Base-by-base conservation (phyloP, 2,888 invertebrate species). In the Eupithecia dodoneata region DNA sequence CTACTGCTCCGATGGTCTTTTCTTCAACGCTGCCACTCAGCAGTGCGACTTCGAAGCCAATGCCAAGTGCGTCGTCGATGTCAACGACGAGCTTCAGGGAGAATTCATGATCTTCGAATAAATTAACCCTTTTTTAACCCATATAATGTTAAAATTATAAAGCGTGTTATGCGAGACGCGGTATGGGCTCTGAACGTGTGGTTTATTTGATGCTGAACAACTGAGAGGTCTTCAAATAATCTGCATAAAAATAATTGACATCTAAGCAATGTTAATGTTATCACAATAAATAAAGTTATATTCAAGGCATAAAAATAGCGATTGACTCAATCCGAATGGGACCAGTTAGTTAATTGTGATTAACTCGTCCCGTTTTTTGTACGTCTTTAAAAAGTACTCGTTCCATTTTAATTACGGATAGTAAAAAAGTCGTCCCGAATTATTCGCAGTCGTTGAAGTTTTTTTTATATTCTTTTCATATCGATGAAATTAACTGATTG, bases 1-100 rank as follows among this genome's bases (percentile, higher is more conserved):
- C 0, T 91, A 89, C 87, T 95, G 95, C 73, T 81, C 91, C 0
- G 94, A 94, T 72, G 95, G 95, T 0, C 87, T 95, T 0, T 93
- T 88, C 87, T 95, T 94, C 90, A 94, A 94, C 84, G 87, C 89
- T 15, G 72, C 75, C 1, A 87, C 87, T 0, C 89, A 92, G 63
- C 93, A 93, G 78, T 95, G 95, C 75, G 95, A 95, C 84, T 92
- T 90, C 82, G 94, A 94, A 76, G 93, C 91, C 2, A 95, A 94
- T 75, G 89, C 88, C 0, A 88, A 87, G 4, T 95, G 95, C 74
- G 30, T 74, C 0, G 84, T 86, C 0, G 76, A 85, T 4, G 82
- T 86, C 0, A 87, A 87, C 4, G 90, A 92, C 63, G 94, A 95
- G 59, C 77, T 95, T 0, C 80, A 88, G 5, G 91, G 89, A 10